Conservation (phyloP, 2,888 invertebrate species). For the Morpho achilles region DNA sequence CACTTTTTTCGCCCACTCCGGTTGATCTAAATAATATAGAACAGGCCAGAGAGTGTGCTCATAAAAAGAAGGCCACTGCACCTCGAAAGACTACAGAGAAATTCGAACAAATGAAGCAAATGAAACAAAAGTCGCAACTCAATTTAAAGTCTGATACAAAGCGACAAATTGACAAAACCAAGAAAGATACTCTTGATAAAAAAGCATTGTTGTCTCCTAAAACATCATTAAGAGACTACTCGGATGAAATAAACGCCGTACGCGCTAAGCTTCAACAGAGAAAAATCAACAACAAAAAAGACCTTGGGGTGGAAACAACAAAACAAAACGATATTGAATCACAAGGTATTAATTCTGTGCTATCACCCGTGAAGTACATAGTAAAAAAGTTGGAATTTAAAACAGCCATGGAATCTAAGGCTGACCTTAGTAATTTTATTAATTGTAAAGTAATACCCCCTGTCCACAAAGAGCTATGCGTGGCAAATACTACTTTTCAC, state of each 20-base stretch:
- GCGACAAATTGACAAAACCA: constrained; percentile 59
- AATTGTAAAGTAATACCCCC: constrained; percentile 73
- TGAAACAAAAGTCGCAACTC: constrained; percentile 70
- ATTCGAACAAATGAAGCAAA: constrained; percentile 59
- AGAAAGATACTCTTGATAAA: constrained; percentile 64
- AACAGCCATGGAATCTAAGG: constrained; percentile 63
- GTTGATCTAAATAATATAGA: constrained; percentile 76
- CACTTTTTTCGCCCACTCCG: constrained; percentile 78
- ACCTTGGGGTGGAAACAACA: constrained; percentile 47
- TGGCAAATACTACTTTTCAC: constrained; percentile 70
- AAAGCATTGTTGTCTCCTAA: constrained; percentile 54
- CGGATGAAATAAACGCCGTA: constrained; percentile 72
- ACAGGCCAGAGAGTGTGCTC: constrained; percentile 77
- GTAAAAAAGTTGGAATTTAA: constrained; percentile 74
- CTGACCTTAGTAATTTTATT: constrained; percentile 58
- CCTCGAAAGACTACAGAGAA: constrained; percentile 58
- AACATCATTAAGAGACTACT: constrained; percentile 62
- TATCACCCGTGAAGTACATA: constrained; percentile 72
- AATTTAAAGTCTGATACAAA: constrained; percentile 63
- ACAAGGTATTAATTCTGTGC: constrained; percentile 52
- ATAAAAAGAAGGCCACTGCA: constrained; percentile 63
- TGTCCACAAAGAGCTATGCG: constrained; percentile 68
- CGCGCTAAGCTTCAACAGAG: constrained; percentile 72
- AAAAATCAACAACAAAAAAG: constrained; percentile 66
- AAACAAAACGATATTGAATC: constrained; percentile 60